Evolutionary conservation across 1,140 invertebrate genomes (phyloP), one percentile per base, ranked within the genome.

Genomic region (Adelges cooleyi): DNA sequence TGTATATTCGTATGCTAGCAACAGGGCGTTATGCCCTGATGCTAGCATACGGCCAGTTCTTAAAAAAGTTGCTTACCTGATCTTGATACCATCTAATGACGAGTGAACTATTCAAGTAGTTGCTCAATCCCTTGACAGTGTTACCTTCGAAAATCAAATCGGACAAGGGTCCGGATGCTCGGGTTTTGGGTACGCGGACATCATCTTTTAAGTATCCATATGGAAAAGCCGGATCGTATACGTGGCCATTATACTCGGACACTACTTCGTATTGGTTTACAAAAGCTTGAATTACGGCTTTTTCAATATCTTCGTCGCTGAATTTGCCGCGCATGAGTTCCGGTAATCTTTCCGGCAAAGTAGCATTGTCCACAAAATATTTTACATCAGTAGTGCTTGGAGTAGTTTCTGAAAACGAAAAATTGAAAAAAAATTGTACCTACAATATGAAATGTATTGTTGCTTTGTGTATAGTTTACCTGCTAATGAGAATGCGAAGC

Each of bases 281-380:
- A 18, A 17, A 42, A 5, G 36, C 53, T 25, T 56, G 53, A 42
- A 56, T 40, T n/a, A 56, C 38, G 27, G 53, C 53, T 42, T 56
- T 56, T 56, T 56, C 36, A 56, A 56, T 56, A 0, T 56, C 53
- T 0, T 56, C 53, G 18, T 56, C 53, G 11, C 22, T 56, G 36
- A 33, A 18, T 56, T 56, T 56, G 8, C 11, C 53, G 10, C 36
- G 36, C 38, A 56, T 42, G 2, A 40, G 40, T 56, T 56, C 42
- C 11, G 53, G 53, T 17, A 56, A n/a, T 5, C 23, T 0, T 56
- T 56, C 53, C 17, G 53, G 53, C 13, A 56, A 42, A 1, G 53
- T 42, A 23, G 40, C 53, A 56, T 56, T 38, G 9, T 56, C 53
- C 2, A 38, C 23, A 11, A 25, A 40, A 33, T 38, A 56, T 20